Evolutionary conservation across 2,888 invertebrate genomes (phyloP).

Genomic region (Apodemia duryi): DNA sequence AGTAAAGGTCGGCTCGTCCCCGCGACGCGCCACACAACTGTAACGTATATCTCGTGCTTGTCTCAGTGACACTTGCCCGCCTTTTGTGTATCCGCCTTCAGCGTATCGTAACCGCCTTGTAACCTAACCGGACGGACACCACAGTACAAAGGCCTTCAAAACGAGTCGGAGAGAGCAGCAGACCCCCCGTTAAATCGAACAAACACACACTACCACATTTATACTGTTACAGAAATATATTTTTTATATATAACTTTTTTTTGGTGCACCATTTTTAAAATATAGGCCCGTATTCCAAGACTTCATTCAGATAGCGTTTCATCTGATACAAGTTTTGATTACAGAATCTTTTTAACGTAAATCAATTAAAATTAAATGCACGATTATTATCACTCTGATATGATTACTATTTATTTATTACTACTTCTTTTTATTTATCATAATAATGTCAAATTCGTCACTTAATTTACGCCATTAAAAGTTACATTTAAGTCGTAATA

Average conservation of each 20-base stretch:
- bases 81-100: slow-evolving; percentile 17
- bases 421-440: neutral
- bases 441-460: neutral
- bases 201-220: slow-evolving; percentile 72
- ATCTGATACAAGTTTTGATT: neutral
- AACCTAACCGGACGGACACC: slow-evolving; percentile 60
- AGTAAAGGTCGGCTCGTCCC: slow-evolving; percentile 75
- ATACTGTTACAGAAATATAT: slow-evolving; percentile 31
- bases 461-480: neutral
- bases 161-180: slow-evolving; percentile 81
- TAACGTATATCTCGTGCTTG: slow-evolving; percentile 67
- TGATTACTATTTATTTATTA: too few species aligned
- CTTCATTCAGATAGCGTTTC: neutral
- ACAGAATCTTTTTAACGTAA: too few species aligned
- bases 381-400: too few species aligned
- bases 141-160: slow-evolving; percentile 79
- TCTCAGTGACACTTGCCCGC: slow-evolving; percentile 53
- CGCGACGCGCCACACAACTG: slow-evolving; percentile 71
- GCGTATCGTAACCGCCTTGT: slow-evolving; percentile 5
- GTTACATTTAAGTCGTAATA: too few species aligned
- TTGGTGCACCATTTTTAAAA: slow-evolving; percentile 51
- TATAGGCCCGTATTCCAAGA: slow-evolving; percentile 18
- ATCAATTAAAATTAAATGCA: too few species aligned
- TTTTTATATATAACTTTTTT: slow-evolving; percentile 38
- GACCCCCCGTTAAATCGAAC: slow-evolving; percentile 74